Percentiles rank a stretch among this genome's conserved stretches.
These are phyloP conservation scores for Eudasyphora cyanicolor DNA, from an alignment of 2,888 invertebrate species.

Conservation along the genomic window DNA sequence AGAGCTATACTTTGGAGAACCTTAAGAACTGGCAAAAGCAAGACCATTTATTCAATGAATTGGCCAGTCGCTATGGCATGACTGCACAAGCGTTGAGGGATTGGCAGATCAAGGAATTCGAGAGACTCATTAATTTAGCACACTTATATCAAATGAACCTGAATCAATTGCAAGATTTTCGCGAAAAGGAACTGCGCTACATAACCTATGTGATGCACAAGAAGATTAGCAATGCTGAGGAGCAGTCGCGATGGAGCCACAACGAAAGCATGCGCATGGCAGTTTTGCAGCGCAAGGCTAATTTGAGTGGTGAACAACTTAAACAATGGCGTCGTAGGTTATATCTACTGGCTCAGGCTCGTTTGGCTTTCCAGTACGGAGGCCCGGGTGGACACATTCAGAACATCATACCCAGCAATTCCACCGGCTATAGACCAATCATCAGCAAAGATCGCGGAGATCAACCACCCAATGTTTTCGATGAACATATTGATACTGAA, in stretches of 20 bases:
- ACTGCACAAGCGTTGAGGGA: slow-evolving; percentile 70
- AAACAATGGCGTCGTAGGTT: slow-evolving; percentile 75
- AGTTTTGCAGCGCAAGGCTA: slow-evolving; percentile 68
- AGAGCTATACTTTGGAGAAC: slow-evolving; percentile 72
- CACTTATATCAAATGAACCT: slow-evolving; percentile 73
- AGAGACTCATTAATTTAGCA: slow-evolving; percentile 73
- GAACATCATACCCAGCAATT: slow-evolving; percentile 69
- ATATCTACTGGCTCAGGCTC: slow-evolving; percentile 74
- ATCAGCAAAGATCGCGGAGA: slow-evolving; percentile 78
- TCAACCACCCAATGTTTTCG: slow-evolving; percentile 77
- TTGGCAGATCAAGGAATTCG: slow-evolving; percentile 75
- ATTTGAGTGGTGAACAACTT: slow-evolving; percentile 70
- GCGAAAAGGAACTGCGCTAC: slow-evolving; percentile 74
- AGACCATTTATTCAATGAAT: slow-evolving; percentile 68
- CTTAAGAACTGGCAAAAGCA: slow-evolving; percentile 75
- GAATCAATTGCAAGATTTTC: slow-evolving; percentile 75
- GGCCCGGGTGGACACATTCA: slow-evolving; percentile 70
- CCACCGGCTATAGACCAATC: slow-evolving; percentile 66
- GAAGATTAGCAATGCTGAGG: slow-evolving; percentile 67
- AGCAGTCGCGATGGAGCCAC: slow-evolving; percentile 69
- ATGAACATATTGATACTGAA: slow-evolving; percentile 74
- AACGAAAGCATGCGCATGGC: slow-evolving; percentile 70
- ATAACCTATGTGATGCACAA: slow-evolving; percentile 73
- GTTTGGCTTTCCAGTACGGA: slow-evolving; percentile 71
- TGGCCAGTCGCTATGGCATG: slow-evolving; percentile 71